phyloP scores from a whole-genome alignment of 2,113 vertebrate genomes.

The Elephas maximus region DNA sequence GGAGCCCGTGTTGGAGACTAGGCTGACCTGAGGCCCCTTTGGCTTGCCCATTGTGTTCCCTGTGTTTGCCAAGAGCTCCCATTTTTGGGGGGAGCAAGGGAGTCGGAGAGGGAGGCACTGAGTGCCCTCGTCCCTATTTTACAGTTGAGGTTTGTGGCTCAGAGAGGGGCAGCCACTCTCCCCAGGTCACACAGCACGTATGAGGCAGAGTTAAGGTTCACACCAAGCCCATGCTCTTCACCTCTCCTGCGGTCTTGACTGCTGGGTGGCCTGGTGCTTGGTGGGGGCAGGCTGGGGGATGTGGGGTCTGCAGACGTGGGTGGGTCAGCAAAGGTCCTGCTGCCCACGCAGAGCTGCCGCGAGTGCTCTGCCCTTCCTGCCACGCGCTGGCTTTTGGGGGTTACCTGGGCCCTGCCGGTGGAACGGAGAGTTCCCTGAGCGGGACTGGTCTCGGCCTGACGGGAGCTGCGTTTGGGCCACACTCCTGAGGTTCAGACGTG shows the following conservation, averaged over 20 bases:
- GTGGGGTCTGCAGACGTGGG: not conserved
- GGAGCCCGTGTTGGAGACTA: not conserved
- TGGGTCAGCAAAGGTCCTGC: not conserved
- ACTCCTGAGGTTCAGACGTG: not conserved
- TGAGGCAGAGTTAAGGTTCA: not conserved
- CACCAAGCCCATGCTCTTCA: not conserved
- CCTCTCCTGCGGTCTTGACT: not conserved
- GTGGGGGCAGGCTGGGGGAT: not conserved
- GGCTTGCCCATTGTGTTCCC: too few species aligned
- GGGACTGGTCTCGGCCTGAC: not conserved
- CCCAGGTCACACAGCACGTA: not conserved
- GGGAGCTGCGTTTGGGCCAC: not conserved
- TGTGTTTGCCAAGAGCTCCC: not conserved
- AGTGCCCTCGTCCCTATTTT: not conserved
- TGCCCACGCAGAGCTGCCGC: not conserved
- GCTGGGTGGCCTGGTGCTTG: not conserved
- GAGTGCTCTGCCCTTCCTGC: not conserved
- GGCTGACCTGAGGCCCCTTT: not conserved
- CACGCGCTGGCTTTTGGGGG: not conserved
- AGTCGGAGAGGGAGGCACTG: not conserved
- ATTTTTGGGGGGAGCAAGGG: not conserved
- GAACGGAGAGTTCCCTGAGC: not conserved
- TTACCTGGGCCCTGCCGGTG: not conserved
- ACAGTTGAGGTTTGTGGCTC: not conserved
- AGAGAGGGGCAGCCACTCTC: conserved; percentile 12